phyloP scores from a whole-genome alignment of 2,888 invertebrate species.

The Escarpia spicata region DNA sequence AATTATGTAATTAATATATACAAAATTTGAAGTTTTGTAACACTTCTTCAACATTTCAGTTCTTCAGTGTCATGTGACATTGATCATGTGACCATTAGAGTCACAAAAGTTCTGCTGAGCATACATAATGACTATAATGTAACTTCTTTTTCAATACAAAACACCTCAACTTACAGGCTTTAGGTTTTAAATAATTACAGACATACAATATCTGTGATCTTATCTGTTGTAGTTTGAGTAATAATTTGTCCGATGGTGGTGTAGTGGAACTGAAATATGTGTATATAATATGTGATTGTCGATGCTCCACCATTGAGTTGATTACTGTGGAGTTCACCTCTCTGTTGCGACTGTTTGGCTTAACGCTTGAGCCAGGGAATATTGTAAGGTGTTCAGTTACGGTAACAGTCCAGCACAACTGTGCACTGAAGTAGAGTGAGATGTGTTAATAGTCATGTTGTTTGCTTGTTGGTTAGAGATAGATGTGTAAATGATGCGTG shows the following conservation, averaged over 20 bases:
- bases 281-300: slow-evolving; percentile 12
- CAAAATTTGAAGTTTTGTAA: neutral
- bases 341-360: neutral
- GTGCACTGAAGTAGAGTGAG: too few species aligned
- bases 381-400: neutral
- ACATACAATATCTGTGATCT: neutral
- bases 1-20: too few species aligned
- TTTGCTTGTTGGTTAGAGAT: slow-evolving; percentile 3
- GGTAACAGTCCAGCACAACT: neutral
- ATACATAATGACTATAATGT: neutral
- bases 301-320: neutral
- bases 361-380: neutral
- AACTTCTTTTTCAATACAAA: neutral
- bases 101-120: neutral
- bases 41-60: neutral
- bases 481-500: neutral
- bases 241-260: neutral
- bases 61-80: neutral
- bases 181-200: neutral
- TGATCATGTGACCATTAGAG: neutral
- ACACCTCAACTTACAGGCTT: neutral
- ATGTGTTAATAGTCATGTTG: slow-evolving; percentile 3
- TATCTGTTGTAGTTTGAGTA: neutral
- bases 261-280: neutral
- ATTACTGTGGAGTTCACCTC: neutral